Evolutionary conservation across 2,888 invertebrate genomes (phyloP).

Genomic region (Pantelozetes paolii): DNA sequence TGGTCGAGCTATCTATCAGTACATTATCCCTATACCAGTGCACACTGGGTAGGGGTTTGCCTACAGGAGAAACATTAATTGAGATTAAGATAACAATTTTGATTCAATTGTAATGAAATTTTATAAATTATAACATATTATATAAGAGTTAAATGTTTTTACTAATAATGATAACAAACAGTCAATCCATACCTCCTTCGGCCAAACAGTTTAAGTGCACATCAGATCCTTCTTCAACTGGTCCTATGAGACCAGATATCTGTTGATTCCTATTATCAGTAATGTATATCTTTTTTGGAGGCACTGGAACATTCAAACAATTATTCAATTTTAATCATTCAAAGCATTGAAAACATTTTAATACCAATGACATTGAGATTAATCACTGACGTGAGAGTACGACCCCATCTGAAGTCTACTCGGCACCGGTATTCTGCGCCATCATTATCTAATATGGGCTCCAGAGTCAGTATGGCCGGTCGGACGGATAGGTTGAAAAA

Average conservation of each 20-base stretch:
- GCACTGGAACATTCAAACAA: conserved; percentile 30
- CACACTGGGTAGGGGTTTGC: conserved; percentile 2
- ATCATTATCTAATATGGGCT: conserved; percentile 44
- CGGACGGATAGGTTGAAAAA: conserved; percentile 43
- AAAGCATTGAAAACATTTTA: background rate
- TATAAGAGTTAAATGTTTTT: background rate
- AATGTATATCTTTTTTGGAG: conserved; percentile 42
- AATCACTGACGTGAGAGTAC: conserved; percentile 43
- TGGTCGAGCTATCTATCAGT: conserved; percentile 16
- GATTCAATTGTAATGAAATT: no score
- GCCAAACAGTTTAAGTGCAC: conserved; percentile 43
- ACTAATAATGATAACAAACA: background rate
- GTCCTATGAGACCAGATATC: conserved; percentile 44
- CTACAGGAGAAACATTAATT: no score
- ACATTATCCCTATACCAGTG: conserved; percentile 25
- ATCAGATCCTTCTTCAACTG: conserved; percentile 44
- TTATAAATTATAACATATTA: no score
- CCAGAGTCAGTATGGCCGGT: conserved; percentile 41
- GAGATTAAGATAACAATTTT: no score
- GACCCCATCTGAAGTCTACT: conserved; percentile 45
- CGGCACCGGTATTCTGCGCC: conserved; percentile 45
- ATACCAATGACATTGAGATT: conserved; percentile 46
- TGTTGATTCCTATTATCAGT: conserved; percentile 40
- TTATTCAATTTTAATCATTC: no score
- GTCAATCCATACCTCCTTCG: conserved; percentile 42